phyloP scores from a whole-genome alignment of 2,888 invertebrate genomes.

The Acronicta psi region DNA sequence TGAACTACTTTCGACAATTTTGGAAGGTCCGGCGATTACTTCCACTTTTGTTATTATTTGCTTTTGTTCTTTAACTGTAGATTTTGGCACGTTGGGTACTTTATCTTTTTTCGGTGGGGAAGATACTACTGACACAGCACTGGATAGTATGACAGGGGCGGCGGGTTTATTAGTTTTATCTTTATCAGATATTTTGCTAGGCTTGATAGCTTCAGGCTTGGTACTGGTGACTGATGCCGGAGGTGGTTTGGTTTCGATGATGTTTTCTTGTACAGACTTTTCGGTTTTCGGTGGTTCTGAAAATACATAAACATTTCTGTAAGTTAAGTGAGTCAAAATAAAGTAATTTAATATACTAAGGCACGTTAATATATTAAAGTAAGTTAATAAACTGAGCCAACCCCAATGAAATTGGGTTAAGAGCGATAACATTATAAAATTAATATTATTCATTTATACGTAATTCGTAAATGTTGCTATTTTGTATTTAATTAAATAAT shows the following conservation, averaged over 20 bases:
- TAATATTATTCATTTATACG: background rate
- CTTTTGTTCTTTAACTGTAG: constrained; percentile 82
- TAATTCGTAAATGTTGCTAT: too few relatives aligned
- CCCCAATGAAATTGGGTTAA: too few relatives aligned
- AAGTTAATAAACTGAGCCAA: background rate
- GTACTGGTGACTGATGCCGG: constrained; percentile 75
- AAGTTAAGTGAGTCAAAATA: too few relatives aligned
- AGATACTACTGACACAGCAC: constrained; percentile 79
- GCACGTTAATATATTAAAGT: too few relatives aligned
- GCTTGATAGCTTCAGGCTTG: constrained; percentile 83
- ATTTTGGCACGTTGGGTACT: constrained; percentile 79
- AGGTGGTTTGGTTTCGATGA: constrained; percentile 85
- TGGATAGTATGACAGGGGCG: constrained; percentile 74
- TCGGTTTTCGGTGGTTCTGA: constrained; percentile 83
- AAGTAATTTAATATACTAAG: too few relatives aligned
- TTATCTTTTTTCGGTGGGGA: constrained; percentile 84
- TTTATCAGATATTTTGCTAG: constrained; percentile 81
- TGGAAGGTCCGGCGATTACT: constrained; percentile 87
- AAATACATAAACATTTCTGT: constrained; percentile 50
- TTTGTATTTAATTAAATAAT: too few relatives aligned
- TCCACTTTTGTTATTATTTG: constrained; percentile 87
- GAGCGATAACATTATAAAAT: too few relatives aligned
- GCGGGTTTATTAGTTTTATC: constrained; percentile 79
- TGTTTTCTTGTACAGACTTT: constrained; percentile 81
- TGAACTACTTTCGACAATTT: constrained; percentile 78